Base-by-base conservation (phyloP, 2,113 vertebrate species). In the Halcyon senegalensis region DNA sequence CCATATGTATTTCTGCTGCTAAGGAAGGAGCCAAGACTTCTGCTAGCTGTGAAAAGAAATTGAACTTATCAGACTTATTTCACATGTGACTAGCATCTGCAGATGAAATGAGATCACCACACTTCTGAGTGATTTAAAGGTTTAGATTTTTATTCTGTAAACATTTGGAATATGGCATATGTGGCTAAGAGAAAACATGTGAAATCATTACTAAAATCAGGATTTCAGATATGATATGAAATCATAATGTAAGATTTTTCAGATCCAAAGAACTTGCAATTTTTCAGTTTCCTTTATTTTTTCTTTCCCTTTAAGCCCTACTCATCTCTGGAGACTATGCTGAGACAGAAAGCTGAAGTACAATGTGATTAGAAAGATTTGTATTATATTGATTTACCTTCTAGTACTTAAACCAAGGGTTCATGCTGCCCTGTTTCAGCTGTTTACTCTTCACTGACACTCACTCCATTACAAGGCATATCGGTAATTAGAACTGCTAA, bases 331-430 rank as follows among this genome's bases (percentile, higher is more conserved):
- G 76, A 87, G 60, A 43, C 35, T 30, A 5, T 59, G 41, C 27
- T 76, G 62, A 27, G 24, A 37, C 48, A 82, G 66, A 82, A 72
- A 82, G 33, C 64, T 68, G 35, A 89, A 87, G 48, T 82, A 31
- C 43, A 35, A 63, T 78, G 89, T 44, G 62, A 89, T 96, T 78
- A 91, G 53, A 23, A 87, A 96, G 87, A 87, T 79, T 82, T 94
- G 39, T 75, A 60, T 93, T 92, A 8, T 53, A 69, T 92, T 84
- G 73, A 84, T 96, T 97, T 89, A 60, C 53, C 50, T 95, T 78
- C 80, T 35, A 59, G 55, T 70, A 30, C 35, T 88, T 92, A 88
- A 95, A 84, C 46, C 76, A 63, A 67, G 27, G 24, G 63, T 62
- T 91, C 41, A 62, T 25, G 21, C n/a, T 82, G 48, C 43, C 13